Percentiles rank a stretch among this genome's conserved stretches.
phyloP scores from a whole-genome alignment of 2,113 vertebrate genomes.

The Sorex araneus region DNA sequence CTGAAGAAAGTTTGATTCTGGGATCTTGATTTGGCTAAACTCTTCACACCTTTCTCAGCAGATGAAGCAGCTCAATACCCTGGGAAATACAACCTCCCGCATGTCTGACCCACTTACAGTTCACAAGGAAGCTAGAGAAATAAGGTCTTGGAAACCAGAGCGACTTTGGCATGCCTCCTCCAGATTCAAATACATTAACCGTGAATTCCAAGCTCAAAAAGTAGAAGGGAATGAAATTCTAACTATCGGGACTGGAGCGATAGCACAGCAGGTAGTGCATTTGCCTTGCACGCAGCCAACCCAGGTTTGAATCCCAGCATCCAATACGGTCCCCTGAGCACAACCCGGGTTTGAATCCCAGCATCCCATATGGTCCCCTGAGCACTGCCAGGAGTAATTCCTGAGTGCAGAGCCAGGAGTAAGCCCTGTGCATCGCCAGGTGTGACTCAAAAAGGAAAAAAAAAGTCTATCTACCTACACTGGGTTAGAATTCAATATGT shows the following conservation, averaged over 20 bases:
- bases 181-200: slow-evolving; percentile 17
- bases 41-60: not conserved
- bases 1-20: not conserved
- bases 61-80: slow-evolving; percentile 3
- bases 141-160: not conserved
- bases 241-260: no score
- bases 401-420: no score
- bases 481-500: not conserved
- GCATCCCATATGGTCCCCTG: no score
- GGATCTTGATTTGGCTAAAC: not conserved
- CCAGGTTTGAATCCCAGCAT: no score
- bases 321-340: no score
- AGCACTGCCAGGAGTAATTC: no score
- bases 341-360: no score
- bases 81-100: not conserved
- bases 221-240: not conserved
- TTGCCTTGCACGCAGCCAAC: no score
- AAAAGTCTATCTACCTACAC: not conserved
- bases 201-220: slow-evolving; percentile 13
- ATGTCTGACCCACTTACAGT: not conserved
- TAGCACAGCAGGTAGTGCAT: no score
- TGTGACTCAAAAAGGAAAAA: no score
- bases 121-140: slow-evolving; percentile 28
- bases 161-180: not conserved
- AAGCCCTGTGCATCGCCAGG: no score